A percentile compares a stretch with the other conserved stretches of the same genome.
phyloP scores from a whole-genome alignment of 1,140 invertebrate genomes.

The Charaxes varanes region DNA sequence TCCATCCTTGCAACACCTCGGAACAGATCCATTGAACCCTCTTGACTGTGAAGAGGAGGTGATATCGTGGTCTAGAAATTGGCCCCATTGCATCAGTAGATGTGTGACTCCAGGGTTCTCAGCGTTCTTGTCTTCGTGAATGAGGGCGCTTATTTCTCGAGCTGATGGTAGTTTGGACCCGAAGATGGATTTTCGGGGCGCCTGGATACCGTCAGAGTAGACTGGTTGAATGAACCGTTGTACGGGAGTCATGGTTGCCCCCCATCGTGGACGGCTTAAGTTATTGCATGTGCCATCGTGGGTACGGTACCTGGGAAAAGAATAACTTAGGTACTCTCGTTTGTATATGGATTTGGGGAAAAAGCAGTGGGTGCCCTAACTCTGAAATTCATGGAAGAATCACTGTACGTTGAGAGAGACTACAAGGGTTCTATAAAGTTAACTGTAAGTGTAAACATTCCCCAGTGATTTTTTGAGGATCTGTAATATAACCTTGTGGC shows the following conservation, averaged over 20 bases:
- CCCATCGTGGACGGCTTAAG: constrained; percentile 82
- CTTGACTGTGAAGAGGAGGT: constrained; percentile 80
- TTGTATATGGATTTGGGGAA: too few relatives aligned
- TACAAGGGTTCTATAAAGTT: too few relatives aligned
- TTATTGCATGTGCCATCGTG: constrained; percentile 93
- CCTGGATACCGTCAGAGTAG: constrained; percentile 87
- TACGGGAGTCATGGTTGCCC: constrained; percentile 88
- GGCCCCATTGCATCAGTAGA: constrained; percentile 91
- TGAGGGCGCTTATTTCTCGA: constrained; percentile 77
- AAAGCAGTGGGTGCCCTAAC: too few relatives aligned
- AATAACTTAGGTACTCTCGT: too few relatives aligned
- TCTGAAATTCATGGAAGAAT: too few relatives aligned
- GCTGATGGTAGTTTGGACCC: constrained; percentile 79
- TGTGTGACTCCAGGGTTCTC: constrained; percentile 77
- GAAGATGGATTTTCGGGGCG: constrained; percentile 74
- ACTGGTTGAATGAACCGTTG: constrained; percentile 85
- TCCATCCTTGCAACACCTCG: constrained; percentile 83
- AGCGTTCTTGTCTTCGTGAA: constrained; percentile 79
- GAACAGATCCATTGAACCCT: constrained; percentile 87
- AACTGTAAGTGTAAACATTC: too few relatives aligned
- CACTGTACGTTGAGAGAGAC: too few relatives aligned
- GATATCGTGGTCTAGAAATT: constrained; percentile 88
- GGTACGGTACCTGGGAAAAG: constrained; percentile 80
- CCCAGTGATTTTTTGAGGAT: too few relatives aligned
- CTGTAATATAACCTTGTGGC: too few relatives aligned